A percentile compares a stretch with the other conserved stretches of the same genome.
Evolutionary conservation across 1,140 invertebrate genomes (phyloP).

Genomic region (Diprion similis): DNA sequence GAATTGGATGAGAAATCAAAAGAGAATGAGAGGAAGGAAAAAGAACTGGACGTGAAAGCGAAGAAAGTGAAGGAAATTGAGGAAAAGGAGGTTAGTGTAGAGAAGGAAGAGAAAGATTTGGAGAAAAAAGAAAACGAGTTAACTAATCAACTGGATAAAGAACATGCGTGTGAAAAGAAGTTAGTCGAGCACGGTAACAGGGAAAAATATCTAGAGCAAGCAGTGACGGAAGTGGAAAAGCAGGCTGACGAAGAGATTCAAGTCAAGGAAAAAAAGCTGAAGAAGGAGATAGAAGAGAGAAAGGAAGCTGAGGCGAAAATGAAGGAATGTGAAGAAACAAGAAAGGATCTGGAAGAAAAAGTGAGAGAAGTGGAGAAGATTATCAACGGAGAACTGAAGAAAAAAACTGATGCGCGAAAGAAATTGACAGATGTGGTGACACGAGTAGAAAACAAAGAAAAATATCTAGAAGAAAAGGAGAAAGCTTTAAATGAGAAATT

Average conservation of each 20-base stretch:
- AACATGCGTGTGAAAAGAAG: background rate
- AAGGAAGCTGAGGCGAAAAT: constrained; percentile 19
- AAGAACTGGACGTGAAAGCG: background rate
- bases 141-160: background rate
- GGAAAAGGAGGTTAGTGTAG: background rate
- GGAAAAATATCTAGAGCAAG: background rate
- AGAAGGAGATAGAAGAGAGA: constrained; percentile 9
- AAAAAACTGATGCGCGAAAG: too few species aligned
- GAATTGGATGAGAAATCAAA: background rate
- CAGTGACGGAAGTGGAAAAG: too few species aligned
- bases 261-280: constrained; percentile 9
- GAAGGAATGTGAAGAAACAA: background rate
- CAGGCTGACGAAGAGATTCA: background rate
- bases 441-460: too few species aligned
- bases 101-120: background rate
- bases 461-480: too few species aligned
- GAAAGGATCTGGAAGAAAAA: constrained; percentile 18
- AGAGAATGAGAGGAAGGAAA: background rate
- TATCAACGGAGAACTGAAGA: background rate
- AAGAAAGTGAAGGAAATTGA: background rate
- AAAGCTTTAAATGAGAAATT: too few species aligned
- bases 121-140: background rate
- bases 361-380: constrained; percentile 4
- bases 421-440: too few species aligned
- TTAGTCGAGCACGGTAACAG: background rate